Conservation (phyloP, 1,140 invertebrate species). For the Sycophila sp. region DNA sequence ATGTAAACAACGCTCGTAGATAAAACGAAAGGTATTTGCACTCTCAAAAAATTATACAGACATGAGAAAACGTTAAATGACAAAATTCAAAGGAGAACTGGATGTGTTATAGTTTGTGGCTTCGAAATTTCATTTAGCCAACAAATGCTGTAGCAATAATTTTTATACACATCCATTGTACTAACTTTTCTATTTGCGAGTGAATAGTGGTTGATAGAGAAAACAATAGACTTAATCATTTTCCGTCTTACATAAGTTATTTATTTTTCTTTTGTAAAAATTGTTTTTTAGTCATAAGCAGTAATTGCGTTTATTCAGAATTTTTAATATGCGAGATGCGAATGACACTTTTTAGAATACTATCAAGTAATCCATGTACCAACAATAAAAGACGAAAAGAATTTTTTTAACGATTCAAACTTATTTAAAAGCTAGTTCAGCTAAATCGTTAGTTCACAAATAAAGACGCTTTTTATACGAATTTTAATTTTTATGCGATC, state of each 20-base stretch:
- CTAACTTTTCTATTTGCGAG: slow-evolving; percentile 23
- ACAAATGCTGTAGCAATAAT: slow-evolving; percentile 30
- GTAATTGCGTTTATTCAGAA: slow-evolving; percentile 26
- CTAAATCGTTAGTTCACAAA: slow-evolving; percentile 35
- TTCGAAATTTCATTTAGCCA: slow-evolving; percentile 9
- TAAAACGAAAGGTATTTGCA: slow-evolving; percentile 26
- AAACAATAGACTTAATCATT: slow-evolving; percentile 26
- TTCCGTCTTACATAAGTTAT: slow-evolving; percentile 31
- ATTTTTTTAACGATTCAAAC: slow-evolving; percentile 29
- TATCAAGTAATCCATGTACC: slow-evolving; percentile 32
- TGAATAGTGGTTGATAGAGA: slow-evolving; percentile 13
- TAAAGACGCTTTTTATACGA: slow-evolving; percentile 67
- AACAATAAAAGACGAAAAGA: slow-evolving; percentile 31
- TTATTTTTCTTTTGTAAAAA: slow-evolving; percentile 36
- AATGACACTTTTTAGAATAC: slow-evolving; percentile 16
- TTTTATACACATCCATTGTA: slow-evolving; percentile 25
- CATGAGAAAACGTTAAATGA: not conserved
- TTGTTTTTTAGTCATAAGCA: slow-evolving; percentile 23
- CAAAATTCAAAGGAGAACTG: not conserved
- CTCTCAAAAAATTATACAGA: slow-evolving; percentile 25
- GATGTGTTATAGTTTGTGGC: slow-evolving; percentile 4
- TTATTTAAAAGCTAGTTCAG: slow-evolving; percentile 29
- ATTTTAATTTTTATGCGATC: slow-evolving; percentile 65
- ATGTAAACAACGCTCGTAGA: slow-evolving; percentile 32
- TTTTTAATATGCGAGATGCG: slow-evolving; percentile 25